Evolutionary conservation across 1,140 invertebrate genomes (phyloP).

Genomic region (Nixonia krombeini): DNA sequence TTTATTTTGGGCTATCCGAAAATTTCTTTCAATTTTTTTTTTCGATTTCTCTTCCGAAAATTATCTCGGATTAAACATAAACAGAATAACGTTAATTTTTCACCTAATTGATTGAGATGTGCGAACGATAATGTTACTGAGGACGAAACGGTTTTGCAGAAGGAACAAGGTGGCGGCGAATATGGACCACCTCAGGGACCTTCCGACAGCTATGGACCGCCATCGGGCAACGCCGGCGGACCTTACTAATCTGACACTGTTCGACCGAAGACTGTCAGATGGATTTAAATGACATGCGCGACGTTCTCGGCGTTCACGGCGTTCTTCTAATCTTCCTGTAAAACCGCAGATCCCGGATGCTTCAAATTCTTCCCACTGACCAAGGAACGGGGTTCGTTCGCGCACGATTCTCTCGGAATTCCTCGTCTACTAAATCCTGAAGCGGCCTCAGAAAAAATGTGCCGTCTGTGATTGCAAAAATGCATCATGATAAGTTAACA

Average conservation of each 20-base stretch:
- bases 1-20: too few relatives aligned
- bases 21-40: too few relatives aligned
- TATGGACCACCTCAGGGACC: conserved; percentile 68
- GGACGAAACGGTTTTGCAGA: too few relatives aligned
- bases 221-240: conserved; percentile 53
- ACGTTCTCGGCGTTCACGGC: conserved; percentile 20
- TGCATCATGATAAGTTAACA: conserved; percentile 43
- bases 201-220: conserved; percentile 68
- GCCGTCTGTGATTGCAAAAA: conserved; percentile 48
- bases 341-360: not conserved
- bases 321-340: not conserved
- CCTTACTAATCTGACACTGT: conserved; percentile 46
- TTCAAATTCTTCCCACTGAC: conserved; percentile 9
- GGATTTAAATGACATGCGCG: conserved; percentile 44
- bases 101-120: too few relatives aligned
- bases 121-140: too few relatives aligned
- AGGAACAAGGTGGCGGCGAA: conserved; percentile 58
- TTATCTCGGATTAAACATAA: too few relatives aligned
- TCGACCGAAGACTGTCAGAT: conserved; percentile 7
- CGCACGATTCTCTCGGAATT: conserved; percentile 36
- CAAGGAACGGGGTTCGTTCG: conserved; percentile 18
- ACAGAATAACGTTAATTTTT: too few relatives aligned
- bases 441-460: conserved; percentile 42
- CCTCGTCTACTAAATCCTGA: conserved; percentile 41
- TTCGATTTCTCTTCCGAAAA: too few relatives aligned